A percentile compares a stretch with the other conserved stretches of the same genome.
These are phyloP conservation scores for Indicator indicator DNA, from an alignment of 2,113 vertebrate genomes.

Conservation along the genomic window DNA sequence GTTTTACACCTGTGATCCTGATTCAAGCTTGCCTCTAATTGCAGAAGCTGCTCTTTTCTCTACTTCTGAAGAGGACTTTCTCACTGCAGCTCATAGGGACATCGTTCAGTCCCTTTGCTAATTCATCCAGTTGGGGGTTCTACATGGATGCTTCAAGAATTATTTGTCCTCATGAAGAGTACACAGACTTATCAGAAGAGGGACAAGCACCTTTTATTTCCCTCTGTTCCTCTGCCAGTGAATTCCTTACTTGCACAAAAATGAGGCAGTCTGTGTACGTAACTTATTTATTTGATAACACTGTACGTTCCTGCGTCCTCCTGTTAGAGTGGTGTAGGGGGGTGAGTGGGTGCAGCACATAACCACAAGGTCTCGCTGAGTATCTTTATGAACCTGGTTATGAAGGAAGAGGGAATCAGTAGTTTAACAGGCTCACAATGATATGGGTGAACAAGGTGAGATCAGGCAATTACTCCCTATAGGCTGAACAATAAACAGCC, in stretches of 20 bases:
- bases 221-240: neutral
- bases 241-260: neutral
- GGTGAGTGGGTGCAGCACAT: neutral
- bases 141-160: neutral
- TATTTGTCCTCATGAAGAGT: neutral
- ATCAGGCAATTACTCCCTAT: neutral
- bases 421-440: neutral
- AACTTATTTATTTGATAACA: constrained; percentile 1
- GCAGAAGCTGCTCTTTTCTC: neutral
- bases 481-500: neutral
- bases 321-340: neutral
- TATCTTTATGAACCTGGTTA: neutral
- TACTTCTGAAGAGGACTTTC: neutral
- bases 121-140: neutral
- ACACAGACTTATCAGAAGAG: constrained; percentile 2
- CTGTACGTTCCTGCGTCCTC: neutral
- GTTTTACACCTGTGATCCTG: neutral
- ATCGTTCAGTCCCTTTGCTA: neutral
- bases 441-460: neutral
- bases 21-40: neutral
- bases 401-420: neutral
- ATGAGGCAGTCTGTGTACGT: neutral
- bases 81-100: neutral
- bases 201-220: neutral
- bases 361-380: neutral